Percentiles rank a stretch among this genome's conserved stretches.
Conservation (phyloP, 2,888 invertebrate species). For the Eulithis prunata region DNA sequence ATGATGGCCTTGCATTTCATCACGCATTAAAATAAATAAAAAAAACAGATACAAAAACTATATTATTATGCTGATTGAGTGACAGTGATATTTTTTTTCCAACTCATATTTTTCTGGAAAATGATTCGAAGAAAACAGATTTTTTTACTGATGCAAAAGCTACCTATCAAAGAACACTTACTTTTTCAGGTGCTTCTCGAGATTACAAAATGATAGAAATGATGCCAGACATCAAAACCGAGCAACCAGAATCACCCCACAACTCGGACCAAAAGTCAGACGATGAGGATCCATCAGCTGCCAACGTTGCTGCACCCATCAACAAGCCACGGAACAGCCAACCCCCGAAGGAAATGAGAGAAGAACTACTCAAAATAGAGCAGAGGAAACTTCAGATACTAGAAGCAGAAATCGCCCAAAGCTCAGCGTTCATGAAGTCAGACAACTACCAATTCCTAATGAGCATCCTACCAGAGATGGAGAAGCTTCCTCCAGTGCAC, state of each 20-base stretch:
- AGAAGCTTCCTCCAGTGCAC: constrained; percentile 36
- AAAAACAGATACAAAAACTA: too few relatives aligned
- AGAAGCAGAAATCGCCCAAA: constrained; percentile 38
- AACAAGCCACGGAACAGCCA: constrained; percentile 11
- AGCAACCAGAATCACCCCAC: constrained; percentile 15
- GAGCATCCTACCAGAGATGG: constrained; percentile 42
- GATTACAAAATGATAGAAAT: constrained; percentile 23
- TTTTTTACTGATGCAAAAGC: too few relatives aligned
- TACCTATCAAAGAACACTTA: not conserved
- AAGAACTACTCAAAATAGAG: constrained; percentile 41
- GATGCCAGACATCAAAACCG: constrained; percentile 4
- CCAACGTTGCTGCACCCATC: not conserved
- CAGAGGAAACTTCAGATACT: constrained; percentile 39
- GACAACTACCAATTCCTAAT: constrained; percentile 43
- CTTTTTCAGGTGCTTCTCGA: constrained; percentile 19
- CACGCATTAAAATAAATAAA: too few relatives aligned
- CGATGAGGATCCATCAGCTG: constrained; percentile 16
- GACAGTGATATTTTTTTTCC: too few relatives aligned
- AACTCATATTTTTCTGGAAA: too few relatives aligned
- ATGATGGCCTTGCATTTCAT: too few relatives aligned
- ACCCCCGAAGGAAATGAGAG: constrained; percentile 29
- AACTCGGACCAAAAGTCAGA: constrained; percentile 22
- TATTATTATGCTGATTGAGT: too few relatives aligned
- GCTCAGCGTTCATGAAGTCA: constrained; percentile 28
- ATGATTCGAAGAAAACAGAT: too few relatives aligned